These are phyloP conservation scores for Cryptotis parvus DNA, from an alignment of 2,113 vertebrate species.

Conservation along the genomic window DNA sequence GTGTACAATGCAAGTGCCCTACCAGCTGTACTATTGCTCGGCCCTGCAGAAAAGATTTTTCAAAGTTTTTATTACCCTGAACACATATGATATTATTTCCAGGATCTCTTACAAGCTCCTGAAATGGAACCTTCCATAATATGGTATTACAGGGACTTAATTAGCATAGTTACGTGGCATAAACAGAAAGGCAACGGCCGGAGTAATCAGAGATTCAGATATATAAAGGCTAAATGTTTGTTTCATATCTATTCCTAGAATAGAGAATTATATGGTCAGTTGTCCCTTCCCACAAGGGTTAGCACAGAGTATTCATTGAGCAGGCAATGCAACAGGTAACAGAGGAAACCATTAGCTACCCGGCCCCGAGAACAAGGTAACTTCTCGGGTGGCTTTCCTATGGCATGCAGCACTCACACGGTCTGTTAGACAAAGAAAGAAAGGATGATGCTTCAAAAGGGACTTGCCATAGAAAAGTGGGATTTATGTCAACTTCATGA, in stretches of 20 bases:
- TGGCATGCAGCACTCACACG: conserved; percentile 46
- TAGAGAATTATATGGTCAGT: conserved; percentile 86
- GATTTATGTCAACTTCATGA: conserved; percentile 67
- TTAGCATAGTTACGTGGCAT: conserved; percentile 47
- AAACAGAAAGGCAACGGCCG: conserved; percentile 63
- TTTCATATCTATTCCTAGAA: conserved; percentile 91
- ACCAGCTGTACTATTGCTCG: too few species aligned
- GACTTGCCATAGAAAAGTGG: conserved; percentile 80
- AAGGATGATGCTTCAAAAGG: conserved; percentile 74
- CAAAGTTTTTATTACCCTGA: conserved; percentile 47
- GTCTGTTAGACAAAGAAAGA: conserved; percentile 59
- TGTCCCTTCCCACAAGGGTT: conserved; percentile 86
- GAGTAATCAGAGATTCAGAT: conserved; percentile 77
- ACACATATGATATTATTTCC: conserved; percentile 68
- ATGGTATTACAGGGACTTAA: conserved; percentile 49
- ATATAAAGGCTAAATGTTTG: conserved; percentile 86
- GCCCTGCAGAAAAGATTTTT: conserved; percentile 1
- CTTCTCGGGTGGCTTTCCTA: conserved; percentile 70
- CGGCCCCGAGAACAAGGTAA: conserved; percentile 72
- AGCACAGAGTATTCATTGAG: conserved; percentile 81
- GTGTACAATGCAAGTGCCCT: too few species aligned
- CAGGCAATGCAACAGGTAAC: conserved; percentile 78
- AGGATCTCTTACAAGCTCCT: conserved; percentile 66
- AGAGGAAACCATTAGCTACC: conserved; percentile 72
- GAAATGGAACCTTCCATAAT: conserved; percentile 71